phyloP scores from a whole-genome alignment of 2,797 vertebrate species.

The Selene dorsalis region DNA sequence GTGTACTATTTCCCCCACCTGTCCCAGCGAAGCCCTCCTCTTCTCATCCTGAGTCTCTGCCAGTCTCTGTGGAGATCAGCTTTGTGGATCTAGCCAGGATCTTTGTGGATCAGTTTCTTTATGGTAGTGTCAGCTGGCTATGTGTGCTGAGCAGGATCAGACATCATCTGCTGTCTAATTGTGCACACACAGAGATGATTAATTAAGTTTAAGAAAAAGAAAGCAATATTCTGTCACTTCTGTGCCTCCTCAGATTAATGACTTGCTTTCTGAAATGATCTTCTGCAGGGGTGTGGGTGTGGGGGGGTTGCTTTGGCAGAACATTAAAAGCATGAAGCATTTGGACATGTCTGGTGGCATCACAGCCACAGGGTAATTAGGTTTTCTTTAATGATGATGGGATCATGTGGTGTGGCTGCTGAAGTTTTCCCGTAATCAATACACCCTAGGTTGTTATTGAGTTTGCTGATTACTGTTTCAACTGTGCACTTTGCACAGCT shows the following conservation, averaged over 20 bases:
- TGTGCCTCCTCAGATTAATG: conserved; percentile 55
- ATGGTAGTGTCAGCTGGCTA: conserved; percentile 26
- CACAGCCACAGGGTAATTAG: conserved; percentile 53
- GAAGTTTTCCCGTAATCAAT: conserved; percentile 55
- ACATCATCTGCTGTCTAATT: conserved; percentile 59
- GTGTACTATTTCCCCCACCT: not conserved
- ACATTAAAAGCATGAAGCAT: conserved; percentile 42
- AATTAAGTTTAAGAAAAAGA: conserved; percentile 64
- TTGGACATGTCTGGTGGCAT: conserved; percentile 58
- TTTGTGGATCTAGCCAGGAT: conserved; percentile 17
- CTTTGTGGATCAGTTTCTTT: conserved; percentile 13
- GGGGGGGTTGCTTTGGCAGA: conserved; percentile 3
- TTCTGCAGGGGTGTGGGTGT: not conserved
- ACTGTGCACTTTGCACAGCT: conserved; percentile 19
- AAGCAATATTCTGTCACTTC: conserved; percentile 46
- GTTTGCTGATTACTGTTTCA: conserved; percentile 52
- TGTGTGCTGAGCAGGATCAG: conserved; percentile 32
- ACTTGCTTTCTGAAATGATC: conserved; percentile 46
- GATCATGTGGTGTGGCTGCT: conserved; percentile 46
- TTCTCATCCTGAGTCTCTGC: not conserved
- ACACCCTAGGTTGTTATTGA: conserved; percentile 42
- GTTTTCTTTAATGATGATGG: conserved; percentile 64
- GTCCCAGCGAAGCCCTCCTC: conserved; percentile 13
- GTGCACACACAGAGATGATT: conserved; percentile 62
- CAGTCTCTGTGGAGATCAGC: conserved; percentile 11